phyloP scores from a whole-genome alignment of 2,113 vertebrate genomes.

The Ictalurus punctatus region DNA sequence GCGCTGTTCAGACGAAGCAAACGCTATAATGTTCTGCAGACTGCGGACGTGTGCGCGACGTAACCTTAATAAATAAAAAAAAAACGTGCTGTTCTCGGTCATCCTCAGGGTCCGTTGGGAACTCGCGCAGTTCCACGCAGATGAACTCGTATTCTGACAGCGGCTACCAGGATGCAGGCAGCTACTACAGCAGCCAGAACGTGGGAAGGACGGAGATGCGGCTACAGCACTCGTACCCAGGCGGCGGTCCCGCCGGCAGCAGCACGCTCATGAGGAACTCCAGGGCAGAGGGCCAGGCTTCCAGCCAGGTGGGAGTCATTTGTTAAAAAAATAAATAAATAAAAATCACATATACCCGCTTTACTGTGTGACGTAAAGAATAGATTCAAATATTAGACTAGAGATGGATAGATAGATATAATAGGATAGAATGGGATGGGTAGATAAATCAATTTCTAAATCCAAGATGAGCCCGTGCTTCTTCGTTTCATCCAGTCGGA shows the following conservation, averaged over 20 bases:
- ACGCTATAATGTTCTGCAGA: background rate
- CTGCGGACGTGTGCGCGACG: background rate
- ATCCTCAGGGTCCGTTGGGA: constrained; percentile 85
- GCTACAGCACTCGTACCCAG: constrained; percentile 81
- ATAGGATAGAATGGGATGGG: background rate
- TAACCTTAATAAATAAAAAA: background rate
- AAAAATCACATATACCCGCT: background rate
- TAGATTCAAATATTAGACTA: background rate
- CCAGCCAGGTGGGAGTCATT: constrained; percentile 78
- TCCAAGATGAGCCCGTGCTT: background rate
- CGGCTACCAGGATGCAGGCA: constrained; percentile 93
- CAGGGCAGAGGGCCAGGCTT: constrained; percentile 89
- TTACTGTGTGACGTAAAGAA: background rate
- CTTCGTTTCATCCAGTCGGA: background rate
- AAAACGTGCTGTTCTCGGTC: constrained; percentile 17
- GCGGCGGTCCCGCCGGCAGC: constrained; percentile 65
- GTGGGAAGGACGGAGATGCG: constrained; percentile 82
- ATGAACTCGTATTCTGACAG: constrained; percentile 99
- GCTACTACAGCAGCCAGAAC: constrained; percentile 87
- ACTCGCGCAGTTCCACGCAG: constrained; percentile 92
- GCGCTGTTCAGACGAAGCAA: background rate
- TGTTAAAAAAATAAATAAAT: background rate
- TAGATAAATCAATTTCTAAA: background rate
- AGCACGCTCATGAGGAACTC: constrained; percentile 80
- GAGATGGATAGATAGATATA: background rate